Evolutionary conservation across 2,113 vertebrate species (phyloP).

Genomic region (Fulmarus glacialis): DNA sequence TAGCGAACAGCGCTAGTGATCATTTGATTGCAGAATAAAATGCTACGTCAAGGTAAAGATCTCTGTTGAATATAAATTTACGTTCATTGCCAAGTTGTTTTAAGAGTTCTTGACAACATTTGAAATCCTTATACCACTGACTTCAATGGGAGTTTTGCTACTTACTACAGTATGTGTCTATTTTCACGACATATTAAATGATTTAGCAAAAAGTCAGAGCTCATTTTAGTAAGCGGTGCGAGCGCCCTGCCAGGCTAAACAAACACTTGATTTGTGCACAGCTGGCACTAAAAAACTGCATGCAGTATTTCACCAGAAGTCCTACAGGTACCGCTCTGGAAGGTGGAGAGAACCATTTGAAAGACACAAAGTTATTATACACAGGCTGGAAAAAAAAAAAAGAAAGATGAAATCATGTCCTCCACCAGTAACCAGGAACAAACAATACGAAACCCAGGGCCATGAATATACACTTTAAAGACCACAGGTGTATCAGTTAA

Average conservation of each 20-base stretch:
- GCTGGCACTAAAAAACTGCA: background rate
- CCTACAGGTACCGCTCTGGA: background rate
- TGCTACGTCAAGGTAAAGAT: background rate
- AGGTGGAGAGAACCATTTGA: background rate
- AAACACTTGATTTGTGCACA: background rate
- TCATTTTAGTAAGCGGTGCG: background rate
- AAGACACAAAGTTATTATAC: background rate
- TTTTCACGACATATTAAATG: background rate
- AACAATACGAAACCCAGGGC: background rate
- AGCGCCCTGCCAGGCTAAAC: background rate
- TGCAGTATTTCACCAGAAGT: background rate
- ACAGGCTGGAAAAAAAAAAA: background rate
- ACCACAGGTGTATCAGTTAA: background rate
- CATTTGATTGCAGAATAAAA: background rate
- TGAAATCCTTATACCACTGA: background rate
- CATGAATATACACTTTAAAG: accelerated
- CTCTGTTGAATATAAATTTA: background rate
- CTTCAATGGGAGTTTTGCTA: background rate
- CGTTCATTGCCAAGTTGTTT: background rate
- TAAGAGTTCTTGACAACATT: background rate
- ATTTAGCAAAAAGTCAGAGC: background rate
- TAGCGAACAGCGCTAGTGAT: accelerated
- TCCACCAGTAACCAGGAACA: background rate
- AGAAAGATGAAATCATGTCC: background rate
- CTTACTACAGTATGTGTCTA: background rate